Percentiles rank a stretch among this genome's conserved stretches.
phyloP scores from a whole-genome alignment of 2,888 invertebrate genomes.

The Exephanes ischioxanthus region DNA sequence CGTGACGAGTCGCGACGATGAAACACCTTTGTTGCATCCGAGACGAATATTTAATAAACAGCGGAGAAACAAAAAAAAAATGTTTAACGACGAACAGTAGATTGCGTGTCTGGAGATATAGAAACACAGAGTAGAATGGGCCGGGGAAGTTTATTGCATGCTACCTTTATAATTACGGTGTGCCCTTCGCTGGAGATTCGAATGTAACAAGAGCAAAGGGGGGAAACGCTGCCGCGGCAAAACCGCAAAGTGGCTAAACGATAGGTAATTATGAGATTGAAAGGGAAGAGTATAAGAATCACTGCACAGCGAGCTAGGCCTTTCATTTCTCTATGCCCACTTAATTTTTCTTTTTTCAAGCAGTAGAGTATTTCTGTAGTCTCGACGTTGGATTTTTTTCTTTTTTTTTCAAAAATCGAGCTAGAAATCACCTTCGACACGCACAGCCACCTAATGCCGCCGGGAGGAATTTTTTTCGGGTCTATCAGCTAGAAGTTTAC shows the following conservation, averaged over 20 bases:
- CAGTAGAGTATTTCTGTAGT: slow-evolving; percentile 15
- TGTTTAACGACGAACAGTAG: background rate
- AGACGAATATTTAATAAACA: slow-evolving; percentile 35
- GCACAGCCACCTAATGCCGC: background rate
- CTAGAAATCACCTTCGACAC: slow-evolving; percentile 9
- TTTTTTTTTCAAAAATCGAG: background rate
- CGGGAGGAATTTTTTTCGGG: background rate
- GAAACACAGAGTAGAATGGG: background rate
- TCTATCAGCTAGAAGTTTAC: background rate
- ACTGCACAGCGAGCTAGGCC: slow-evolving; percentile 21
- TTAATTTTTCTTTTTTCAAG: slow-evolving; percentile 43
- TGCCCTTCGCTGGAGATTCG: slow-evolving; percentile 40
- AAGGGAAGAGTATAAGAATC: slow-evolving; percentile 45
- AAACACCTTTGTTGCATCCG: background rate
- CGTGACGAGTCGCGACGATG: slow-evolving; percentile 30
- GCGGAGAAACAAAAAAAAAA: slow-evolving; percentile 27
- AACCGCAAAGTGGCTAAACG: slow-evolving; percentile 67
- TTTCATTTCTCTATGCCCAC: slow-evolving; percentile 60
- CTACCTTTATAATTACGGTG: background rate
- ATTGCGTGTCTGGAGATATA: slow-evolving; percentile 56
- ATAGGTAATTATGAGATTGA: slow-evolving; percentile 65
- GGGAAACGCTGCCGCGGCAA: slow-evolving; percentile 26
- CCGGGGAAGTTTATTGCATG: slow-evolving; percentile 52
- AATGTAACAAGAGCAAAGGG: slow-evolving; percentile 39
- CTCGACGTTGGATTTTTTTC: background rate